phyloP scores from a whole-genome alignment of 2,113 vertebrate genomes.

The Melanerpes formicivorus region DNA sequence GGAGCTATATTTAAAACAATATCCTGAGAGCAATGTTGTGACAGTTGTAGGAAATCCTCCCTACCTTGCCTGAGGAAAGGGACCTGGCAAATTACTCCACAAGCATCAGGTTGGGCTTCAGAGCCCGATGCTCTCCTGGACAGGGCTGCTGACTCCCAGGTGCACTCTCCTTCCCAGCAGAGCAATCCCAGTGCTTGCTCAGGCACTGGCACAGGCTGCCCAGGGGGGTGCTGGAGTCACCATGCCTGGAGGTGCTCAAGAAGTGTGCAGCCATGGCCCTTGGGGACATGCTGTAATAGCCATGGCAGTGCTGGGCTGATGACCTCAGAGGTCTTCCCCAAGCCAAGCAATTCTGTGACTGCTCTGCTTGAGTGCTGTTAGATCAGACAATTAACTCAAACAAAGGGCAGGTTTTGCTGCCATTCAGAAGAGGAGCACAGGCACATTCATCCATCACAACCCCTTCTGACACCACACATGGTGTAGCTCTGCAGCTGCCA shows the following conservation, averaged over 20 bases:
- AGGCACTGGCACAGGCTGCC: too few species aligned
- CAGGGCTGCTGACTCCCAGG: neutral
- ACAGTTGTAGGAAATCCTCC: slow-evolving; percentile 7
- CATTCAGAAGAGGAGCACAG: neutral
- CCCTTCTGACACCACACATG: neutral
- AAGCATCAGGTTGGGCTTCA: neutral
- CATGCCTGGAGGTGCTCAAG: too few species aligned
- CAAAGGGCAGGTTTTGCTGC: neutral
- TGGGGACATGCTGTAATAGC: too few species aligned
- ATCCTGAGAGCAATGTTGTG: neutral
- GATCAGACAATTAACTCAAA: neutral
- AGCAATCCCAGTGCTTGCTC: neutral
- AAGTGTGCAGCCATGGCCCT: too few species aligned
- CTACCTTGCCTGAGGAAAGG: neutral
- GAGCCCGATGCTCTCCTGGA: fast-evolving
- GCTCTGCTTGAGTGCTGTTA: neutral
- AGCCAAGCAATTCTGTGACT: too few species aligned
- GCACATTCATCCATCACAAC: neutral
- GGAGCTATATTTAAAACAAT: neutral
- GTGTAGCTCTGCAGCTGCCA: neutral
- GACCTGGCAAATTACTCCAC: neutral
- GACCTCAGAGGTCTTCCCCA: too few species aligned
- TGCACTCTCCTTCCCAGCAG: fast-evolving
- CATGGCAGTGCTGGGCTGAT: too few species aligned
- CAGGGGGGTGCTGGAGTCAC: too few species aligned